Conservation (phyloP, 2,888 invertebrate genomes). For the Xiphydria camelus region DNA sequence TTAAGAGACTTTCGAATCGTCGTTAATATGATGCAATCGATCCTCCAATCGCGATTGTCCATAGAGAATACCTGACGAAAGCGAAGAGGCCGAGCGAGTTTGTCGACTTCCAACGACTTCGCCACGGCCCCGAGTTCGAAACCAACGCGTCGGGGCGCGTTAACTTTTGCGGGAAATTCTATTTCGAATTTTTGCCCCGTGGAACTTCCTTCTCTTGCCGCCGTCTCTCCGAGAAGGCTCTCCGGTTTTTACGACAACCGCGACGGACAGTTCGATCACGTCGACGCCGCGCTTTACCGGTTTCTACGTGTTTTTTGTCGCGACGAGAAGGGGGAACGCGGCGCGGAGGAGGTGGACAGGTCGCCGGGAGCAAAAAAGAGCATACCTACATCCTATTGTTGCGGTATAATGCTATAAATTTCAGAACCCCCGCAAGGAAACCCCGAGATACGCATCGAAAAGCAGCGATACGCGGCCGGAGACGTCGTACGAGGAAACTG, state of each 20-base stretch:
- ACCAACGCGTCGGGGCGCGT: too few species aligned
- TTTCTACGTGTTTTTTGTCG: constrained; percentile 17
- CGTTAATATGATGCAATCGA: too few species aligned
- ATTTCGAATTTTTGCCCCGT: too few species aligned
- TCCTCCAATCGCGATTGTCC: too few species aligned
- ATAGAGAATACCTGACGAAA: too few species aligned
- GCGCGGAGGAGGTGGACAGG: constrained; percentile 9
- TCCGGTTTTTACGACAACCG: not conserved
- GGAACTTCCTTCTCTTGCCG: too few species aligned
- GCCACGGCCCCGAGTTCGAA: too few species aligned
- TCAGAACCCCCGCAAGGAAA: constrained; percentile 71
- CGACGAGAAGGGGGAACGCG: not conserved
- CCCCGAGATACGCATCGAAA: constrained; percentile 68
- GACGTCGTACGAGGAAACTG: constrained; percentile 72
- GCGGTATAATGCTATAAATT: constrained; percentile 38
- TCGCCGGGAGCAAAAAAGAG: constrained; percentile 8
- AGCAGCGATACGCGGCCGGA: constrained; percentile 71
- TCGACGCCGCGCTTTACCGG: constrained; percentile 8
- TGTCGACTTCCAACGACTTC: too few species aligned
- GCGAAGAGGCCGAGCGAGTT: too few species aligned
- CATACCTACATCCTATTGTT: constrained; percentile 7
- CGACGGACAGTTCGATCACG: constrained; percentile 1
- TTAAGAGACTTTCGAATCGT: too few species aligned
- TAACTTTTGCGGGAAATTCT: too few species aligned
- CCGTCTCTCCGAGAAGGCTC: not conserved